phyloP scores from a whole-genome alignment of 2,888 invertebrate genomes.

The Thymelicus lineola region DNA sequence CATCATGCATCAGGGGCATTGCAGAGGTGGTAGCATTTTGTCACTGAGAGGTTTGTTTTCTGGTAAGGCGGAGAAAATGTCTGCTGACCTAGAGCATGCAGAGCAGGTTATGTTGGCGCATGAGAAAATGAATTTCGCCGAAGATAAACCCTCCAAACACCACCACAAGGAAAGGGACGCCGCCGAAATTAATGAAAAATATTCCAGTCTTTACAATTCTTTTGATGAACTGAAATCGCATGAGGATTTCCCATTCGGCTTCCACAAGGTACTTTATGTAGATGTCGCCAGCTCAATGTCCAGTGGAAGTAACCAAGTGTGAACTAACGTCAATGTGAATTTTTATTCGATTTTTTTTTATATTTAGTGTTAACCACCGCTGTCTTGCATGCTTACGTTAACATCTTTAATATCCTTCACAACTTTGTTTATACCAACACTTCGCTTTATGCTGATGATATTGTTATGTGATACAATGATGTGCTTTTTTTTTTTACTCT shows the following conservation, averaged over 20 bases:
- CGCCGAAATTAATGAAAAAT: conserved; percentile 60
- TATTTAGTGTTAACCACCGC: conserved; percentile 34
- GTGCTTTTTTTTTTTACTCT: conserved; percentile 35
- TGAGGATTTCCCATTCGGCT: conserved; percentile 69
- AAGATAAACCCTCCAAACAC: conserved; percentile 64
- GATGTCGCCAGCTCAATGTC: conserved; percentile 47
- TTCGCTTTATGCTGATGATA: conserved; percentile 24
- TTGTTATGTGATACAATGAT: conserved; percentile 25
- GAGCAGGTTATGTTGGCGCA: conserved; percentile 83
- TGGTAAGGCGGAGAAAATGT: conserved; percentile 82
- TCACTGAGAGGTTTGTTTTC: conserved; percentile 81
- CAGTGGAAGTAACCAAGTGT: conserved; percentile 40
- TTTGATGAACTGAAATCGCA: conserved; percentile 76
- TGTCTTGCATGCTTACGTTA: conserved; percentile 44
- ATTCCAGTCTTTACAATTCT: conserved; percentile 75
- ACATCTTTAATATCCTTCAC: conserved; percentile 39
- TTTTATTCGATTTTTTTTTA: conserved; percentile 32
- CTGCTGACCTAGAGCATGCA: conserved; percentile 81
- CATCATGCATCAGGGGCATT: conserved; percentile 60
- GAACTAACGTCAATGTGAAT: conserved; percentile 41
- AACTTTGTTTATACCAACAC: conserved; percentile 20
- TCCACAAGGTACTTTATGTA: conserved; percentile 74
- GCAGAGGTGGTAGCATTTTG: conserved; percentile 53
- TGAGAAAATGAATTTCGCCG: conserved; percentile 75
- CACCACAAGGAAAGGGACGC: conserved; percentile 60